A percentile compares a stretch with the other conserved stretches of the same genome.
Conservation (phyloP, 2,113 vertebrate genomes). For the Anoplopoma fimbria region DNA sequence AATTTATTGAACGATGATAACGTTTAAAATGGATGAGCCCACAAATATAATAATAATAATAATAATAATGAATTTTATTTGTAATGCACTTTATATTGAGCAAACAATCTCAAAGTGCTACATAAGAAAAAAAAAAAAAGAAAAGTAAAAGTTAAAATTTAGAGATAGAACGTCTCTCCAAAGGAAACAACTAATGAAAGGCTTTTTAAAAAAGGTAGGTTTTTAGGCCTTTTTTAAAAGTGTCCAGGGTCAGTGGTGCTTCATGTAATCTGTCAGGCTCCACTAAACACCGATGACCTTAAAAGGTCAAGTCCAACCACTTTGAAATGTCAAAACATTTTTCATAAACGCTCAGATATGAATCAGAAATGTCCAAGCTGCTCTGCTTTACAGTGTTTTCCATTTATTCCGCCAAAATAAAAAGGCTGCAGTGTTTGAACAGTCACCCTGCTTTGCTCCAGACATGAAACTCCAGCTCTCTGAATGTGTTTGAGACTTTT, state of each 20-base stretch:
- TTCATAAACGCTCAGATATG: background rate
- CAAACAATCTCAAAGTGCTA: no score
- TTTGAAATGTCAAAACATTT: conserved; percentile 33
- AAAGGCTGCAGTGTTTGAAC: conserved; percentile 27
- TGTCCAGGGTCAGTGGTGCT: no score
- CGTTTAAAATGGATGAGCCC: background rate
- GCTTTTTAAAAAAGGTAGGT: no score
- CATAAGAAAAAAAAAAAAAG: no score
- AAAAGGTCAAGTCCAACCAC: conserved; percentile 23
- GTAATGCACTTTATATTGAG: no score
- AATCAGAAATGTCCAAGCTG: background rate
- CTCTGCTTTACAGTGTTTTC: background rate
- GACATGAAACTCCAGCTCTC: background rate
- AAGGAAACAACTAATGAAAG: no score
- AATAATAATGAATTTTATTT: no score
- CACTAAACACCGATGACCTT: background rate
- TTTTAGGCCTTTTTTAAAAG: no score
- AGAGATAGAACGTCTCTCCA: no score
- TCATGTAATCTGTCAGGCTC: conserved; percentile 4
- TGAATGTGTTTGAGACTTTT: conserved; percentile 1
- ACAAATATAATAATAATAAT: background rate
- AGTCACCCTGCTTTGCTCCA: background rate
- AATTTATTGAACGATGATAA: background rate
- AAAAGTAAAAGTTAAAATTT: no score
- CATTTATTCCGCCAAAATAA: conserved; percentile 7